phyloP scores from a whole-genome alignment of 53 echinoderm and acorn worm genomes.

The Patiria pectinifera region DNA sequence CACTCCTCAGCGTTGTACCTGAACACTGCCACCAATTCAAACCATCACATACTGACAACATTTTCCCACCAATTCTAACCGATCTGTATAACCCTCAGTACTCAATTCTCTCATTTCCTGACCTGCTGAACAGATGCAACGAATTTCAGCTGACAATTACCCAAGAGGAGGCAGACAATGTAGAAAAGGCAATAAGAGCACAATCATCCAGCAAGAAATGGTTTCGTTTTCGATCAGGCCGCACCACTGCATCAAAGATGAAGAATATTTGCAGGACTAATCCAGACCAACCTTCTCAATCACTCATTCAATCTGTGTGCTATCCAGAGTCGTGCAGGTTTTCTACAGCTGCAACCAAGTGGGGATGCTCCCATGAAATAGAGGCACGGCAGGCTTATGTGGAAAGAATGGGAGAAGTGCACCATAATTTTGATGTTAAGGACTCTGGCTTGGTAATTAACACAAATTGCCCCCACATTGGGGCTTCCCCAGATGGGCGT shows the following conservation, averaged over 20 bases:
- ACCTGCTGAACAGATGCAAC: slow-evolving; percentile 1
- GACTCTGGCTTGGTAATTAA: no score
- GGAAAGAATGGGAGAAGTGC: no score
- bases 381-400: no score
- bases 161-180: slow-evolving; percentile 3
- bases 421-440: no score
- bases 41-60: no score
- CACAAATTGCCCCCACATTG: no score
- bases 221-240: background rate
- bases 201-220: background rate
- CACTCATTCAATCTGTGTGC: slow-evolving; percentile 9
- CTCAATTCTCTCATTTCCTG: background rate
- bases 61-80: background rate
- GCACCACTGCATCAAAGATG: slow-evolving; percentile 16
- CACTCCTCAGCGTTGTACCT: no score
- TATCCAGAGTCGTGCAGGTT: background rate
- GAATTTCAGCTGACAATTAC: background rate
- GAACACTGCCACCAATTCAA: slow-evolving; percentile 1
- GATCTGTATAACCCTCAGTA: background rate
- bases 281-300: slow-evolving; percentile 27
- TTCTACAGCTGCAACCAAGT: slow-evolving; percentile 13
- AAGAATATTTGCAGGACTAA: background rate
- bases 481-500: no score
- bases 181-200: background rate
- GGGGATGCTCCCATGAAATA: no score